Base-by-base conservation (phyloP, 2,113 vertebrate genomes). In the Indicator maculatus region DNA sequence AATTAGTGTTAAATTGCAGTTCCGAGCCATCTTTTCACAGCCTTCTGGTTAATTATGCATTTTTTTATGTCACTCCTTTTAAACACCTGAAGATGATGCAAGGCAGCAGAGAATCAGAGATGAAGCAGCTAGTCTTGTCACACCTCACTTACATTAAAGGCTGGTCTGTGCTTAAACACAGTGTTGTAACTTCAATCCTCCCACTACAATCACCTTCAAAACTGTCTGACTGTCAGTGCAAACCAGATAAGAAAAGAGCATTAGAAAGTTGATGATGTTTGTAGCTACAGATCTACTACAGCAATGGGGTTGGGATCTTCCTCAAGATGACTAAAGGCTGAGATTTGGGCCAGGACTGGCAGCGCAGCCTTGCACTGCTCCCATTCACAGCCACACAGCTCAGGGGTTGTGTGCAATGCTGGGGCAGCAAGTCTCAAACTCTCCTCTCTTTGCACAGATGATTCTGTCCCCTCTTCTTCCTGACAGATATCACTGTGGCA, bases 1-100 rank as follows among this genome's bases (percentile, higher is more conserved):
- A 93, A 93, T 70, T 71, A 72, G 30, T 79, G 36, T 33, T 75
- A 88, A 93, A 91, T 31, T 72, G 60, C 69, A 86, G 55, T 28
- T 27, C 52, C 84, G 65, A 86, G 27, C 36, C 39, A 80, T 81
- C 58, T 92, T 80, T 61, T 33, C 64, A 61, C 8, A 52, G 64
- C 13, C 17, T 67, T 80, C 71, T 74, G 86, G 24, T 41, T 4
- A 83, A 77, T 75, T 58, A 61, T 24, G 10, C 8, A 23, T 33
- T 55, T 88, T 75, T 87, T 74, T 79, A 63, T 24, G 55, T 74
- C 52, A 86, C 31, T 91, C 31, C 58, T 91, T 89, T 91, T 39
- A 94, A 89, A 89, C 66, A 13, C 63, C 59, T 80, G 12, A 47
- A 88, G 52, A 41, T 45, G 56, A 93, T 77, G 45, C 17, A 80